Base-by-base conservation (phyloP, 2,797 vertebrate genomes). In the Rousettus madagascariensis region DNA sequence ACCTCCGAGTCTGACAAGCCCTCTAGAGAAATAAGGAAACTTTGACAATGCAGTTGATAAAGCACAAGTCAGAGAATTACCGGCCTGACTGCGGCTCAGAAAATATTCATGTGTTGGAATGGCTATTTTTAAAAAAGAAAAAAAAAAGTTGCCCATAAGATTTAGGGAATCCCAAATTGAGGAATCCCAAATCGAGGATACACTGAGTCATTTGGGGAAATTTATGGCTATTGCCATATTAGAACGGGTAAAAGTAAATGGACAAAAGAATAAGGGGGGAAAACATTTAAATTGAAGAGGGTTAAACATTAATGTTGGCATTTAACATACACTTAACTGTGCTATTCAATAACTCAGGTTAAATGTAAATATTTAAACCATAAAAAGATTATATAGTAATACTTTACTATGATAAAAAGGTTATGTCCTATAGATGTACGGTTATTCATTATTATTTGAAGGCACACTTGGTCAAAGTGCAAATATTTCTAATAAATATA, bases 301-400 rank as follows among this genome's bases (percentile, higher is more conserved):
- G 28, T 79, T 92, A 74, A 94, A 94, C 61, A 83, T 77, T 91
- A 91, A 94, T 79, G 36, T 71, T 95, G 83, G 93, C 69, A 96
- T 94, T 96, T 95, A 95, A 41, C 19, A 91, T 82, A 82, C 1
- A 63, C 8, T 93, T 92, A 82, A 68, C 12, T 33, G 24, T 89
- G 30, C 59, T 63, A 93, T 26, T 79, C 92, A 91, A 51, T 93
- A 86, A 43, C 38, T 83, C 65, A 93, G 53, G 30, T 86, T 94
- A 94, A 95, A 89, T 85, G 51, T 86, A 96, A 92, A 84, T 89
- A 65, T 63, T 91, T 89, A 96, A 95, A 71, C 33, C 28, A 95
- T 71, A 61, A 91, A 86, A 55, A 51, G 46, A 75, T 77, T 79
- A 55, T 10, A 72, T 4, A 72, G 2, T 53, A 61, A 17, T 36